Evolutionary conservation across 2,888 invertebrate species (phyloP), one percentile per base, ranked within the genome.

Genomic region (Machimus rusticus): DNA sequence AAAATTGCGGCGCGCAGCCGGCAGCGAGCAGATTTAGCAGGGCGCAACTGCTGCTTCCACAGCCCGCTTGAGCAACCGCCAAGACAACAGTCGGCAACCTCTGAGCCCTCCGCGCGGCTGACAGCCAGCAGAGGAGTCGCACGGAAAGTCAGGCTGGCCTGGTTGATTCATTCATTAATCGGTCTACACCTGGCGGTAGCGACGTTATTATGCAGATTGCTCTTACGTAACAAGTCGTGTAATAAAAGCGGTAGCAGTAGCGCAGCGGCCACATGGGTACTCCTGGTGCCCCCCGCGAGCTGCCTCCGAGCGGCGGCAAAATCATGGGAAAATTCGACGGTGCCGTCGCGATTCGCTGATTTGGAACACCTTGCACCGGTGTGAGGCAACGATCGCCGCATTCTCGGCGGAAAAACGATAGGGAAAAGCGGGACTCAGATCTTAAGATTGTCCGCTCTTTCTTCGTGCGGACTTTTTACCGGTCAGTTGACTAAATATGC

Each of bases 321-420:
- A 86, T 86, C 77, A 86, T 86, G 86, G 86, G 86, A 86, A 86
- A 86, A 86, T 86, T 86, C 57, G 19, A 77, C 57, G 55, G 37
- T 78, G 23, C 55, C 66, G 86, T 86, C 43, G 86, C 86, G 66
- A 86, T 78, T 66, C 86, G 86, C 86, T 86, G 86, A 86, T 86
- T 86, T 86, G 86, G 86, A 86, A 86, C 86, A 86, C 86, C 86
- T 86, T 86, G 86, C 86, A 66, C 86, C 85, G 85, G 74, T 85
- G 85, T 85, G 57, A 39, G 28, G 66, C 57, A 84, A 84, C 66
- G 23, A 9, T 37, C 39, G 9, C n/a, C 39, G 9, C 34, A 57
- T 84, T 66, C 66, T 37, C 37, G 66, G 31, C 37, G 34, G 82
- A 66, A 55, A 66, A 84, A 23, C 66, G 66, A 66, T 23, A 84